These are phyloP conservation scores for Trissonchulus latispiculum DNA, from an alignment of 2,888 invertebrate species.

Conservation along the genomic window DNA sequence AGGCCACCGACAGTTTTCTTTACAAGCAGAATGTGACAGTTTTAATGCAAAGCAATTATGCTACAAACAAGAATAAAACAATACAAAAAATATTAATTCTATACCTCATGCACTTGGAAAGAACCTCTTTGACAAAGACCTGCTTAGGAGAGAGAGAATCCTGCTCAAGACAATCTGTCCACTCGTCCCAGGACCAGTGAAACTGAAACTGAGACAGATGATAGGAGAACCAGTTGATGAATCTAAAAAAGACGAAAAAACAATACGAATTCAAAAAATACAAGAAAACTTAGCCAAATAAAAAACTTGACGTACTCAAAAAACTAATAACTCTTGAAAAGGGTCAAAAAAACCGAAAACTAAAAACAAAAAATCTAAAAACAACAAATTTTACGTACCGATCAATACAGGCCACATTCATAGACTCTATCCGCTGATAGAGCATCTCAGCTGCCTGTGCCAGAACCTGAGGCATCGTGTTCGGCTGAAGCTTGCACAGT, in stretches of 20 bases:
- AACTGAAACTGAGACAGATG: slow-evolving; percentile 98
- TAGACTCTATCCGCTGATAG: slow-evolving; percentile 85
- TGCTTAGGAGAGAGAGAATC: slow-evolving; percentile 65
- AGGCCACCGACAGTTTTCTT: no score
- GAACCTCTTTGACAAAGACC: slow-evolving; percentile 81
- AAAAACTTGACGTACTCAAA: no score
- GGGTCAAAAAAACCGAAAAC: no score
- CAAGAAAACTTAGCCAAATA: no score
- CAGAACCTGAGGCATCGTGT: slow-evolving; percentile 82
- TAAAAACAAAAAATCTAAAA: no score
- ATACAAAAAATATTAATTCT: no score
- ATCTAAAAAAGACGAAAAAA: slow-evolving; percentile 53
- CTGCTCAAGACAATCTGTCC: slow-evolving; percentile 45
- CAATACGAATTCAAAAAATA: no score
- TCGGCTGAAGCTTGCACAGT: slow-evolving; percentile 87
- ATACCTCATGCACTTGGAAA: slow-evolving; percentile 77
- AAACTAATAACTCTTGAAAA: no score
- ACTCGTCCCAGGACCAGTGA: slow-evolving; percentile 81
- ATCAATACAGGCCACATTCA: slow-evolving; percentile 94
- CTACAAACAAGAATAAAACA: no score
- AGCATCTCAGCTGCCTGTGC: slow-evolving; percentile 96
- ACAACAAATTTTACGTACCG: no score
- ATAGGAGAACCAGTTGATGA: slow-evolving; percentile 93
- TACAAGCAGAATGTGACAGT: no score
- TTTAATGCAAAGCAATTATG: no score